Evolutionary conservation across 2,888 invertebrate species (phyloP).

Genomic region (Chrysolina haemoptera): DNA sequence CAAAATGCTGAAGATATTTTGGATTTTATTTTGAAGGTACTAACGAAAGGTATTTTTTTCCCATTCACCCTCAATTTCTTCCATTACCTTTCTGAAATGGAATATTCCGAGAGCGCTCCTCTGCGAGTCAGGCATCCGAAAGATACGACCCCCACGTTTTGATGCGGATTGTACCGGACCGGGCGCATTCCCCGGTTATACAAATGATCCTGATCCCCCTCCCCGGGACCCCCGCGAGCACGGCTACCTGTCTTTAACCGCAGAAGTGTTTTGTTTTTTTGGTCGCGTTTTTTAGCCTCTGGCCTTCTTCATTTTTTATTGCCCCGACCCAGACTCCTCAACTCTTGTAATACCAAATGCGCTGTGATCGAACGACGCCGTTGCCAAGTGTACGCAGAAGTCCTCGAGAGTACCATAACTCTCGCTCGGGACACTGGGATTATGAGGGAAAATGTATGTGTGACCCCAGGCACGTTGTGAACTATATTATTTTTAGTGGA

Average conservation of each 20-base stretch:
- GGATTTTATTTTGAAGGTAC: too few species aligned
- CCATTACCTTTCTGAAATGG: too few species aligned
- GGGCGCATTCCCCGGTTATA: slow-evolving; percentile 71
- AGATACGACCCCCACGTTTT: slow-evolving; percentile 62
- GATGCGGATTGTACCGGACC: slow-evolving; percentile 68
- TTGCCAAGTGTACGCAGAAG: slow-evolving; percentile 29
- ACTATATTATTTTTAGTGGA: too few species aligned
- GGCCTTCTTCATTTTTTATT: slow-evolving; percentile 66
- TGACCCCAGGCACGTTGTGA: too few species aligned
- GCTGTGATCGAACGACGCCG: slow-evolving; percentile 35
- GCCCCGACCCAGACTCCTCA: slow-evolving; percentile 55
- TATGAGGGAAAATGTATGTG: neutral
- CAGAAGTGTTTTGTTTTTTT: slow-evolving; percentile 68
- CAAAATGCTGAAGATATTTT: too few species aligned
- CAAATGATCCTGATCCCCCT: slow-evolving; percentile 69
- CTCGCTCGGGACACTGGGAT: neutral
- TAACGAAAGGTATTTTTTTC: too few species aligned
- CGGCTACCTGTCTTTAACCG: slow-evolving; percentile 70
- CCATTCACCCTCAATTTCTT: too few species aligned
- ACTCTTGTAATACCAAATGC: slow-evolving; percentile 57
- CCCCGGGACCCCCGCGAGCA: slow-evolving; percentile 60
- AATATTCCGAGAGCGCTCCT: slow-evolving; percentile 36
- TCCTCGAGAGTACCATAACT: neutral
- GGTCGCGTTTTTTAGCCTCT: slow-evolving; percentile 63
- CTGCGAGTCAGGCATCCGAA: slow-evolving; percentile 52